phyloP scores from a whole-genome alignment of 2,113 vertebrate genomes.

The Etheostoma cragini region DNA sequence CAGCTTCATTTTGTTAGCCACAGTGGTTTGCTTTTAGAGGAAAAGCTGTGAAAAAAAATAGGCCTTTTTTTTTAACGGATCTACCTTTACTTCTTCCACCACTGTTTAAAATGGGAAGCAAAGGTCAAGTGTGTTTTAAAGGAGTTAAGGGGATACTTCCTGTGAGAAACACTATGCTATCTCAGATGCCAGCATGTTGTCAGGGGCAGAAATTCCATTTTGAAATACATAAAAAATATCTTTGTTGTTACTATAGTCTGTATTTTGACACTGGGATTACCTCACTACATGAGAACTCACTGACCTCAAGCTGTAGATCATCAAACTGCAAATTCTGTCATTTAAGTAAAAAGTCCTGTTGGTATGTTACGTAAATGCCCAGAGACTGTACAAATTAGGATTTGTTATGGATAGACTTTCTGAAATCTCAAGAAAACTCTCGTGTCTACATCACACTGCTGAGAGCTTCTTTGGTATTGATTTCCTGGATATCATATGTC shows the following conservation, averaged over 20 bases:
- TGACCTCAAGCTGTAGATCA: conserved; percentile 36
- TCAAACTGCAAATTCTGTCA: conserved; percentile 25
- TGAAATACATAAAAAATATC: conserved; percentile 12
- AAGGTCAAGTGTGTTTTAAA: conserved; percentile 16
- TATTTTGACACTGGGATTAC: conserved; percentile 16
- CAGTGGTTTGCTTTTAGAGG: background rate
- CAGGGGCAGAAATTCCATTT: conserved; percentile 2
- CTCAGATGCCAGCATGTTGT: background rate
- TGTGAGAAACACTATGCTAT: conserved; percentile 1
- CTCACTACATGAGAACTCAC: conserved; percentile 17
- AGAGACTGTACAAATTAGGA: conserved; percentile 38
- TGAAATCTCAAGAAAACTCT: conserved; percentile 48
- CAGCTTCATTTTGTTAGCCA: background rate
- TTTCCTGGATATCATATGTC: conserved; percentile 74
- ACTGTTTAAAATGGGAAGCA: background rate
- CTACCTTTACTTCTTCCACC: background rate
- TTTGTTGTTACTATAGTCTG: background rate
- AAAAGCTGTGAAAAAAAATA: background rate
- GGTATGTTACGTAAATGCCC: conserved; percentile 51
- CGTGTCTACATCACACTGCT: conserved; percentile 36
- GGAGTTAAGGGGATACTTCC: conserved; percentile 39
- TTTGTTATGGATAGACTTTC: conserved; percentile 49
- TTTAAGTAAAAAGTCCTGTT: conserved; percentile 21
- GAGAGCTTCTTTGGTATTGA: conserved; percentile 37
- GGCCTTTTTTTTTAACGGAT: too few species aligned